Evolutionary conservation across 2,113 vertebrate species (phyloP), one percentile per base, ranked within the genome.

Genomic region (Protomyctophum bolini): DNA sequence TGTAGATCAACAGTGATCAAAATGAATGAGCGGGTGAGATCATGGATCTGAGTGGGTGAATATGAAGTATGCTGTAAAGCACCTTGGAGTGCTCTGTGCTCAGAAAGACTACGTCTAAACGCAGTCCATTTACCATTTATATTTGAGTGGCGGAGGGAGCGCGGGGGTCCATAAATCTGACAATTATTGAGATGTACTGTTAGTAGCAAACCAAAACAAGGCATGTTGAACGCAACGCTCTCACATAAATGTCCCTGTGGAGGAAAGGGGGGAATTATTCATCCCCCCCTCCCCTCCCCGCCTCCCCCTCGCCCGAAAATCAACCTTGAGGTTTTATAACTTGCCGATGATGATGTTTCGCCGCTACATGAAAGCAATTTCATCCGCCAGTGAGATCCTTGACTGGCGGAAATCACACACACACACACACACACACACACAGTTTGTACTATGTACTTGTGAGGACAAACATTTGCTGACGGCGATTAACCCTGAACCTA

Each of bases 291-390:
- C 33, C 33, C 33, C 33, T 28, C 21, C 58, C 48, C 46, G 55
- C 14, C 33, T n/a, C 33, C 33, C 33, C 33, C 10, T 7, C 47
- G 28, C 58, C 72, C 75, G 51, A 72, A 79, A 78, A 45, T 80
- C 72, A 84, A 80, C 81, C 80, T 82, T 81, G 77, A 76, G 63
- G 51, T 79, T 77, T 82, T 21, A 57, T 33, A 83, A 83, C 69
- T 70, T 77, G 50, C 59, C 64, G 49, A 56, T 68, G 77, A 73
- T 77, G 73, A 81, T 70, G 46, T 68, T 68, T 71, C 78, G 70
- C 83, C 68, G 60, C 29, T 47, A 67, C 70, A 65, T 63, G 58
- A 82, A 86, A 83, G 63, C 74, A 84, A 80, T 88, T 85, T 86
- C 66, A 82, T 83, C 65, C 10, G 8, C 28, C 12, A 68, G 64